Base-by-base conservation (phyloP, 2,113 vertebrate genomes). In the Mesitornis unicolor region DNA sequence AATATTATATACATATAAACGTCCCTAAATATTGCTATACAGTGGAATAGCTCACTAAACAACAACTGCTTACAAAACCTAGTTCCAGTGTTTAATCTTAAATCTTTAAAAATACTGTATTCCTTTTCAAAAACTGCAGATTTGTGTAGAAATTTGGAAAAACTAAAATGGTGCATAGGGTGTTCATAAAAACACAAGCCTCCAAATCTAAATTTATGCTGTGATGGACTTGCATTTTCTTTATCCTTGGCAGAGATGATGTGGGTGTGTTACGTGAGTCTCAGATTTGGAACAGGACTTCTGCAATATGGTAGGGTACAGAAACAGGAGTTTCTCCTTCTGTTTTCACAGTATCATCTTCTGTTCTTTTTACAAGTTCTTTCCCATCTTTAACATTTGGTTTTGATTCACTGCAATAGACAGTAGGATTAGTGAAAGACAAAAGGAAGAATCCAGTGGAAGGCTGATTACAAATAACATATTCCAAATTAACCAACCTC, bases 371-470 rank as follows among this genome's bases (percentile, higher is more conserved):
- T 35, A 59, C 0, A 1, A 69, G 33, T 76, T 80, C 63, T 54
- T 71, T 88, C 36, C 35, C 4, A 0, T 29, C 59, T 40, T 78
- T 43, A 92, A 84, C 90, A 82, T 88, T 93, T 94, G 83, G 22
- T 87, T 89, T 95, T 76, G 64, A 70, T 95, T 94, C 42, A 35
- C 10, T 79, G 50, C 36, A 75, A 60, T 51, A 95, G 89, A 75
- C 85, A 54, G 53, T 56, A 31, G 47, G 57, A 84, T 57, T 65
- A 65, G 25, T 82, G 84, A 69, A 88, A 95, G 47, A 90, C 83
- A 95, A 86, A 67, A 87, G 79, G n/a, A 95, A 84, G 50, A 64
- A 86, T 81, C 31, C 75, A 89, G n/a, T 13, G 38, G 60, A 94
- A 95, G 54, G 29, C 35, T 60, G 60, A 64, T 74, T 81, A 60